phyloP scores from a whole-genome alignment of 1,140 invertebrate species.

The Sinella curviseta region DNA sequence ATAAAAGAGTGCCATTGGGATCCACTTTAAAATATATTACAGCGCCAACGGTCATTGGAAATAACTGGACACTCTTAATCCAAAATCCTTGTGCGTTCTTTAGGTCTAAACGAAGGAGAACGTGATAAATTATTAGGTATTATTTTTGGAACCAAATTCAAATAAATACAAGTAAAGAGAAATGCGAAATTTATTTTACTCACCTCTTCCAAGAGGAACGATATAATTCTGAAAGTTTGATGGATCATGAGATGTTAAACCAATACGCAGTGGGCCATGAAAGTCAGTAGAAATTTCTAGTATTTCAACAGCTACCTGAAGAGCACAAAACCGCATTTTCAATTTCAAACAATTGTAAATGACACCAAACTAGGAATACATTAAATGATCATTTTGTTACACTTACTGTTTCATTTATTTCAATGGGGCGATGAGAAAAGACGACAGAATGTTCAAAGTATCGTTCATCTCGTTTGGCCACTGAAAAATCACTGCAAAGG shows the following conservation, averaged over 20 bases:
- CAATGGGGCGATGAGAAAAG: slow-evolving; percentile 25
- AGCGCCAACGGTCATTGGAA: neutral
- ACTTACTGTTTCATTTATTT: slow-evolving; percentile 27
- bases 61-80: slow-evolving; percentile 5
- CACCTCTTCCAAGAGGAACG: neutral
- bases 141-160: no score
- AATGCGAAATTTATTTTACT: no score
- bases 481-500: neutral
- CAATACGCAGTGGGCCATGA: slow-evolving; percentile 24
- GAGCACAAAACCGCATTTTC: neutral
- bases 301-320: slow-evolving; percentile 27
- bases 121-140: neutral
- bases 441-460: slow-evolving; percentile 30
- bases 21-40: neutral
- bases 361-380: neutral
- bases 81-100: neutral
- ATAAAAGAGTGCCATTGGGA: neutral
- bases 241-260: slow-evolving; percentile 29
- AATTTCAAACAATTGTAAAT: neutral
- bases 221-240: neutral
- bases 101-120: neutral
- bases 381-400: neutral
- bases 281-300: neutral
- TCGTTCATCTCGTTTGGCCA: neutral
- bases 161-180: no score